These are phyloP conservation scores for Tinamus guttatus DNA, from an alignment of 2,113 vertebrate species.

Conservation along the genomic window DNA sequence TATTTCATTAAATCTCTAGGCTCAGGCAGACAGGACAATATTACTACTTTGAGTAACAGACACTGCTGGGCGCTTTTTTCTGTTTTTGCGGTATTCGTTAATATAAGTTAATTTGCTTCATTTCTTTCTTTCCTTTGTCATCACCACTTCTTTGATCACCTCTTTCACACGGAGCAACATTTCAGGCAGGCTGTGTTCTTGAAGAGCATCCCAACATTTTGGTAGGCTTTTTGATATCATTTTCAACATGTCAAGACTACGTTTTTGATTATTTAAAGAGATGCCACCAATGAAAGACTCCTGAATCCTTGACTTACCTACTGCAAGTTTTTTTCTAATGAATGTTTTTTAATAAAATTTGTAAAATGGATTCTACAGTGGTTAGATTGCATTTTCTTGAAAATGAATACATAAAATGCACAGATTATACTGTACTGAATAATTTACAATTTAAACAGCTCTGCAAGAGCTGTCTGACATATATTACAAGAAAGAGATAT, in stretches of 20 bases:
- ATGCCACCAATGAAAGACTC: not conserved
- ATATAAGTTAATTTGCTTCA: not conserved
- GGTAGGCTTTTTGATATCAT: not conserved
- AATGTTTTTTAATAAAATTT: not conserved
- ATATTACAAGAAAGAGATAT: not conserved
- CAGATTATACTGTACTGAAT: not conserved
- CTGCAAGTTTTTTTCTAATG: not conserved
- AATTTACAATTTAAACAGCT: not conserved
- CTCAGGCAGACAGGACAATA: not conserved
- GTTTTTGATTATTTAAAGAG: not conserved
- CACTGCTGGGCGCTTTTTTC: not conserved
- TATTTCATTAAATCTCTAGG: not conserved
- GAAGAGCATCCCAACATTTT: not conserved
- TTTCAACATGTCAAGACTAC: not conserved
- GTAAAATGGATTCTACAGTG: not conserved
- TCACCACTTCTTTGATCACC: not conserved
- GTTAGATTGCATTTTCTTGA: not conserved
- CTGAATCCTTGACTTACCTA: not conserved
- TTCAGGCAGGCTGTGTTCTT: not conserved
- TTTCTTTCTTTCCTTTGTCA: not conserved
- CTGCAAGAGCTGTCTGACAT: not conserved
- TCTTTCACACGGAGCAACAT: not conserved
- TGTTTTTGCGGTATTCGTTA: not conserved
- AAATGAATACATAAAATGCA: not conserved
- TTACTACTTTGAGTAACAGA: not conserved